Conservation (phyloP, 2,888 invertebrate genomes). For the Sinelater perroti region DNA sequence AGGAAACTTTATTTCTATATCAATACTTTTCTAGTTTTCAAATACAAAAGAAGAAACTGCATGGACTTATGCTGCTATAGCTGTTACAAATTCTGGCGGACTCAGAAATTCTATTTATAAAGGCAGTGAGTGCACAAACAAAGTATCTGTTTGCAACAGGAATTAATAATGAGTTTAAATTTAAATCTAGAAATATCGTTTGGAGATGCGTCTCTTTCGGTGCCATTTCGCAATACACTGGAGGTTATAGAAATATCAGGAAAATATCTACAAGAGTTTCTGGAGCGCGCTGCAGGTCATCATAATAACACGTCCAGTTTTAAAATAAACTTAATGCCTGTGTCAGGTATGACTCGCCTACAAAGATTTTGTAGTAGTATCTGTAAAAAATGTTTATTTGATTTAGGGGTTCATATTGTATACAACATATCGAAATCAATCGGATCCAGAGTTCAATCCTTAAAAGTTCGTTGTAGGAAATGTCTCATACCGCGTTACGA, state of each 20-base stretch:
- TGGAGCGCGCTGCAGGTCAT: conserved; percentile 66
- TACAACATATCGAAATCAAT: conserved; percentile 69
- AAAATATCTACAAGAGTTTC: conserved; percentile 41
- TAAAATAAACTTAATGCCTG: conserved; percentile 60
- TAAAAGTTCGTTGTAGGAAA: conserved; percentile 67
- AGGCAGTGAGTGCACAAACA: conserved; percentile 66
- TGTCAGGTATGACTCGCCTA: conserved; percentile 64
- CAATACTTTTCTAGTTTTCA: conserved; percentile 63
- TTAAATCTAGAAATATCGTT: conserved; percentile 72
- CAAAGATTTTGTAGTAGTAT: no score
- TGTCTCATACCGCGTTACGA: conserved; percentile 73
- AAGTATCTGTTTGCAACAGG: no score
- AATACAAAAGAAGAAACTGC: conserved; percentile 60
- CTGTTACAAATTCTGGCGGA: conserved; percentile 74
- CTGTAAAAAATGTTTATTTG: not conserved
- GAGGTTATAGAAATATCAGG: conserved; percentile 56
- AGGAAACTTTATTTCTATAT: conserved; percentile 5
- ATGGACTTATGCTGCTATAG: conserved; percentile 76
- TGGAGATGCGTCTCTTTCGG: conserved; percentile 71
- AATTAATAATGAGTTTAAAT: not conserved
- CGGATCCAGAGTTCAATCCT: conserved; percentile 68
- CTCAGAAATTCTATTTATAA: conserved; percentile 73
- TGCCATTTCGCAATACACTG: conserved; percentile 81
- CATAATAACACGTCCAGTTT: conserved; percentile 60
- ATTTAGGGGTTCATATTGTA: conserved; percentile 66